Percentiles rank a stretch among this genome's conserved stretches.
These are phyloP conservation scores for Pachypsylla venusta DNA, from an alignment of 1,140 invertebrate genomes.

Conservation along the genomic window DNA sequence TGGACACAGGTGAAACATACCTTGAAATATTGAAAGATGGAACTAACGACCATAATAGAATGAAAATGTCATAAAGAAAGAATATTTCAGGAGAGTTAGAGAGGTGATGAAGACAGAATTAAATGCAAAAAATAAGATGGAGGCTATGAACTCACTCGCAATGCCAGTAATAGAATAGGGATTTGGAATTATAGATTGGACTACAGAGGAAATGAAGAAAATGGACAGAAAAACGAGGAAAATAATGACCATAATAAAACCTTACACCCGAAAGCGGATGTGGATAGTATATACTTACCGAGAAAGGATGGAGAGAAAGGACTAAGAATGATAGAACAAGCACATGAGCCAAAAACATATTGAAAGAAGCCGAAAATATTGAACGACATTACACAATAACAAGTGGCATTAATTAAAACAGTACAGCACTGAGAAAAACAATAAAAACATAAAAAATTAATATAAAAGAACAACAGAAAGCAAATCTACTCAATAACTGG, in stretches of 20 bases:
- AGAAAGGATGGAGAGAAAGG: neutral
- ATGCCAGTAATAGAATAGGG: conserved; percentile 9
- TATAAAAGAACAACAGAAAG: conserved; percentile 6
- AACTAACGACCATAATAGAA: neutral
- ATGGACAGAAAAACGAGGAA: conserved; percentile 5
- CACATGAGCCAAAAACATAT: neutral
- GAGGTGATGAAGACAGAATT: neutral
- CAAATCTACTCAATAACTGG: neutral
- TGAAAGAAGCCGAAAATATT: neutral
- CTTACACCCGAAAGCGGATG: neutral
- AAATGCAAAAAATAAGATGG: neutral
- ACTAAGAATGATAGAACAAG: neutral
- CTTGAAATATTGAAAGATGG: neutral
- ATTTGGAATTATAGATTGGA: conserved; percentile 3
- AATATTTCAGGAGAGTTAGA: conserved; percentile 4
- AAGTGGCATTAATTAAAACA: neutral
- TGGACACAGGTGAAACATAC: conserved; percentile 3
- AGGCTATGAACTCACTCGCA: neutral
- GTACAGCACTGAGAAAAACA: neutral
- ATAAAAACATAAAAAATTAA: neutral
- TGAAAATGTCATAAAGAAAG: conserved; percentile 11
- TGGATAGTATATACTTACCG: conserved; percentile 3
- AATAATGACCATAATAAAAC: neutral
- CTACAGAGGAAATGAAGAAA: neutral
- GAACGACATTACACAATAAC: neutral